phyloP scores from a whole-genome alignment of 1,140 invertebrate genomes.

The Arctopsyche grandis region DNA sequence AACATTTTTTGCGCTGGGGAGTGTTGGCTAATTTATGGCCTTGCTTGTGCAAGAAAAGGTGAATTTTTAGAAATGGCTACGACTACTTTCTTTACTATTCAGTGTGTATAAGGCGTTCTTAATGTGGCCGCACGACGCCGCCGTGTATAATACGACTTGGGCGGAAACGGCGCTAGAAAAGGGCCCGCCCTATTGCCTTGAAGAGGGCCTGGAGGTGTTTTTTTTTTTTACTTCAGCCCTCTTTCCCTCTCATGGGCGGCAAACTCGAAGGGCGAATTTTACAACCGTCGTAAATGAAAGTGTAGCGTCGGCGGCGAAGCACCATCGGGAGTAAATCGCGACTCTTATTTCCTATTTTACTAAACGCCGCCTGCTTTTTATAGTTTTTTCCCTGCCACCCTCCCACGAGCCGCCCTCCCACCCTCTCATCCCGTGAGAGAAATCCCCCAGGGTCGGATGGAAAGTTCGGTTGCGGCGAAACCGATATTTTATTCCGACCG shows the following conservation, averaged over 20 bases:
- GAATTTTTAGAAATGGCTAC: neutral
- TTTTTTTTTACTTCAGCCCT: conserved; percentile 17
- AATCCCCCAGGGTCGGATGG: neutral
- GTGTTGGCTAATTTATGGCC: neutral
- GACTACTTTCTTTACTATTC: no score
- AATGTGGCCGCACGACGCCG: neutral
- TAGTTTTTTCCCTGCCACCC: conserved; percentile 35
- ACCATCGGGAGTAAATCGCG: conserved; percentile 49
- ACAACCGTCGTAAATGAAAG: conserved; percentile 48
- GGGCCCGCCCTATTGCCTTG: conserved; percentile 2
- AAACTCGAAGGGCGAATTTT: conserved; percentile 38
- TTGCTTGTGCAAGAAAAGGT: neutral
- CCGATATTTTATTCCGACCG: conserved; percentile 39
- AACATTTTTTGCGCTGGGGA: neutral
- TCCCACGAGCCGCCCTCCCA: neutral
- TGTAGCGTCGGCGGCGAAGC: conserved; percentile 34
- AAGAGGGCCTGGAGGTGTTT: neutral
- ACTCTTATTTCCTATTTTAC: conserved; percentile 53
- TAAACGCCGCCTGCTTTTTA: conserved; percentile 52
- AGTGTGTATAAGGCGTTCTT: neutral
- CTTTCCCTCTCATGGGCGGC: conserved; percentile 20
- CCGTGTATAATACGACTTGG: conserved; percentile 17
- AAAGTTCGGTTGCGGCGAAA: neutral
- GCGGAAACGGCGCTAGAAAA: conserved; percentile 12
- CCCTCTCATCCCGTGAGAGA: neutral